These are phyloP conservation scores for Halcyon senegalensis DNA, from an alignment of 2,113 vertebrate genomes.

Conservation along the genomic window DNA sequence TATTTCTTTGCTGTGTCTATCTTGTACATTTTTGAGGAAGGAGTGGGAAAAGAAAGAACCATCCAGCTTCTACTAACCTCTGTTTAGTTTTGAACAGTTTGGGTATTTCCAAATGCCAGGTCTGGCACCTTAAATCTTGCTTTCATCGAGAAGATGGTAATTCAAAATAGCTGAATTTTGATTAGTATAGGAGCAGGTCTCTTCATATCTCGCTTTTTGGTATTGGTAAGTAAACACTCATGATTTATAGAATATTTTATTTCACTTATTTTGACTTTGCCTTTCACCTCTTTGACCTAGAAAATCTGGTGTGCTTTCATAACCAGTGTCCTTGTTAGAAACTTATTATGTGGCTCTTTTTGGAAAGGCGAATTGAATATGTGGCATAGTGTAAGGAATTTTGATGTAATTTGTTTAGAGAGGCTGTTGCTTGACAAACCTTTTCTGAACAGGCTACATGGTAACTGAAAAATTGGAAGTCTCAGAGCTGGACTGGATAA, in stretches of 20 bases:
- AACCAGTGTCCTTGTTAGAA: conserved; percentile 22
- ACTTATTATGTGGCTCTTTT: conserved; percentile 26
- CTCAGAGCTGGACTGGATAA: not conserved
- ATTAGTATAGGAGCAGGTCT: not conserved
- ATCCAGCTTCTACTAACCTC: not conserved
- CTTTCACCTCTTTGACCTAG: conserved; percentile 42
- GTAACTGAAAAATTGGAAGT: conserved; percentile 26
- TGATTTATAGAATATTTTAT: conserved; percentile 37
- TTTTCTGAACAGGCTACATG: conserved; percentile 14
- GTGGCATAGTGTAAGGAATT: conserved; percentile 26
- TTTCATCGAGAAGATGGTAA: not conserved
- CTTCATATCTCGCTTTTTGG: not conserved
- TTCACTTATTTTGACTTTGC: conserved; percentile 37
- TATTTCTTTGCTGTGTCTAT: not conserved
- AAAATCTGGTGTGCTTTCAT: conserved; percentile 40
- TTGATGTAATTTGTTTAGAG: conserved; percentile 43
- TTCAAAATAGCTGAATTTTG: conserved; percentile 19
- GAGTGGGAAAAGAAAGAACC: not conserved
- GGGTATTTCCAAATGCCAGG: not conserved
- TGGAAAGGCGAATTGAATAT: conserved; percentile 20
- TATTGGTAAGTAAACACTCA: not conserved
- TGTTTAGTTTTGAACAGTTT: conserved; percentile 13
- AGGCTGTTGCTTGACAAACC: conserved; percentile 35
- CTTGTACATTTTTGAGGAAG: not conserved
- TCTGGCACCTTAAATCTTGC: not conserved